Percentiles rank a stretch among this genome's conserved stretches.
Conservation (phyloP, 2,113 vertebrate genomes). For the Suncus etruscus region DNA sequence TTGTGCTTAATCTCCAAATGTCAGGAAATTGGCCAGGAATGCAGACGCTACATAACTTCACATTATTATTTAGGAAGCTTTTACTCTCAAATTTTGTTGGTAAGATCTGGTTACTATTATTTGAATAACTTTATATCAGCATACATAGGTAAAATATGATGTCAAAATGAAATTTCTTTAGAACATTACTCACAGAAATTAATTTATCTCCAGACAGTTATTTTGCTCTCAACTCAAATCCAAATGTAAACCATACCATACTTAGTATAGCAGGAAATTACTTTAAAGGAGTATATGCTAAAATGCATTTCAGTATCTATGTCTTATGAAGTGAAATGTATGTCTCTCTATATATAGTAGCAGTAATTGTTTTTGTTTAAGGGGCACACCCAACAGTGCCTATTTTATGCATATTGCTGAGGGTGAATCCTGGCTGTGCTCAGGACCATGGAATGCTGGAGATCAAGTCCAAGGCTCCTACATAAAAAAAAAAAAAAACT, state of each 20-base stretch:
- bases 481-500: too few species aligned
- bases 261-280: neutral
- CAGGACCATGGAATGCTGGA: too few species aligned
- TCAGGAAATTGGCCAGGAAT: neutral
- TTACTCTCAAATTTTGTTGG: constrained; percentile 51
- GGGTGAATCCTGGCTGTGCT: too few species aligned
- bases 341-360: neutral
- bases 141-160: constrained; percentile 47
- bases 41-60: neutral
- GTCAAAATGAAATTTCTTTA: constrained; percentile 34
- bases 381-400: neutral
- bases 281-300: constrained; percentile 37
- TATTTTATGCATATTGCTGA: neutral
- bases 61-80: constrained; percentile 4
- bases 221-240: constrained; percentile 53
- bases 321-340: constrained; percentile 31
- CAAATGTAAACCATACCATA: constrained; percentile 12
- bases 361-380: too few species aligned
- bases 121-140: constrained; percentile 50
- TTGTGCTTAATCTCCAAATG: neutral
- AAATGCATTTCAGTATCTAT: constrained; percentile 6
- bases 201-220: neutral
- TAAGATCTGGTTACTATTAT: constrained; percentile 15
- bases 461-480: too few species aligned
- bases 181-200: constrained; percentile 12